Evolutionary conservation across 2,888 invertebrate species (phyloP).

Genomic region (Caenorhabditis afra): DNA sequence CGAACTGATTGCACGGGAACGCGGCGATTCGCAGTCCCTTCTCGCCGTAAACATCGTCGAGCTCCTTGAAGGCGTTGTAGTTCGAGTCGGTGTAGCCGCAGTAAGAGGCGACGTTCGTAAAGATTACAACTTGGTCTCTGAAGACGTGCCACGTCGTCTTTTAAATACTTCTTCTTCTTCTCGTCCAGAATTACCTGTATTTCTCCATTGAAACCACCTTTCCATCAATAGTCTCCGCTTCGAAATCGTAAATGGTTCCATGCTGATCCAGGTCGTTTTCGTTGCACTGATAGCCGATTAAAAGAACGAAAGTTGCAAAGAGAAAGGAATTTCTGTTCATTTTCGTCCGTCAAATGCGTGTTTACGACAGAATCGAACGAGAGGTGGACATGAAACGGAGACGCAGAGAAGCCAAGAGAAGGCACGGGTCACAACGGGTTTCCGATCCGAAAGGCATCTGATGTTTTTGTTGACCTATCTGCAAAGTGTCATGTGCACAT

Average conservation of each 20-base stretch:
- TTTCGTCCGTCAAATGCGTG: conserved; percentile 28
- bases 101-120: conserved; percentile 91
- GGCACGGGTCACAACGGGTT: conserved; percentile 23
- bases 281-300: conserved; percentile 3
- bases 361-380: conserved; percentile 38
- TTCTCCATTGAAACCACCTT: conserved; percentile 88
- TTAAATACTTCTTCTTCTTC: not conserved
- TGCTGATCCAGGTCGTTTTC: conserved; percentile 48
- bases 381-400: not conserved
- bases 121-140: conserved; percentile 86
- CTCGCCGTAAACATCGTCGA: conserved; percentile 87
- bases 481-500: too few species aligned
- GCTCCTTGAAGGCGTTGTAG: conserved; percentile 86
- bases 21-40: conserved; percentile 87
- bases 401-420: conserved; percentile 23
- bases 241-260: conserved; percentile 66
- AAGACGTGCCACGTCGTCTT: not conserved
- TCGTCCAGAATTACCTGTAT: conserved; percentile 83
- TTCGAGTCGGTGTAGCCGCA: conserved; percentile 89
- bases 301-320: conserved; percentile 16
- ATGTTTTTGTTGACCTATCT: too few species aligned
- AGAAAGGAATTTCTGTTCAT: conserved; percentile 5
- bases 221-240: conserved; percentile 88
- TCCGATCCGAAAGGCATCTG: too few species aligned
- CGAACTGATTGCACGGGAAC: conserved; percentile 92